Percentiles rank a stretch among this genome's conserved stretches.
Conservation (phyloP, 2,888 invertebrate species). For the Podabrus alpinus region DNA sequence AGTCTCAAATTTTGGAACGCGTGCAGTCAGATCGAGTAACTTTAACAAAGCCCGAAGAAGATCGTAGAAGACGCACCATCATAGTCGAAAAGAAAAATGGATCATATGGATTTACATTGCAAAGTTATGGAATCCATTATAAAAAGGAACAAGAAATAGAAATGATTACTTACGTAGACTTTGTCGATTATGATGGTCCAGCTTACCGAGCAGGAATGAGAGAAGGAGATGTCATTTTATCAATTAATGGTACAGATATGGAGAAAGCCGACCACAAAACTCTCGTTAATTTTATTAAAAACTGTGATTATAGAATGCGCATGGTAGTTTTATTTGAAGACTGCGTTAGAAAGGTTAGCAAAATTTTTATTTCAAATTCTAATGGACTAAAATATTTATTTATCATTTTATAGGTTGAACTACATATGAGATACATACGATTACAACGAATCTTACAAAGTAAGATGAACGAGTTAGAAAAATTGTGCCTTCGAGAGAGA, state of each 20-base stretch:
- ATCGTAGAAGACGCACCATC: constrained; percentile 86
- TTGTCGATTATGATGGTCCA: constrained; percentile 90
- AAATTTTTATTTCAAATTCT: constrained; percentile 25
- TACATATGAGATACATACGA: constrained; percentile 91
- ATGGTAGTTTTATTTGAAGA: constrained; percentile 97
- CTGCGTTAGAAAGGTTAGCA: constrained; percentile 83
- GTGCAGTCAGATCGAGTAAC: constrained; percentile 75
- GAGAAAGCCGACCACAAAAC: constrained; percentile 93
- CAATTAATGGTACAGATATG: constrained; percentile 95
- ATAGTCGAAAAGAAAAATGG: constrained; percentile 89
- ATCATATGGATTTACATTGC: constrained; percentile 93
- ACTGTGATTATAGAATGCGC: constrained; percentile 87
- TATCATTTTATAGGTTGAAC: constrained; percentile 66
- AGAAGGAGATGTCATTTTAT: constrained; percentile 94
- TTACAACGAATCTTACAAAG: constrained; percentile 82
- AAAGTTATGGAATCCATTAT: constrained; percentile 97
- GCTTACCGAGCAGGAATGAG: constrained; percentile 93
- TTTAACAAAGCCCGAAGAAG: constrained; percentile 77
- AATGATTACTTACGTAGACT: constrained; percentile 96
- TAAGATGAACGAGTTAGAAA: constrained; percentile 83
- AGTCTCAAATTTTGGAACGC: constrained; percentile 71
- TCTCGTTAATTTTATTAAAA: constrained; percentile 89
- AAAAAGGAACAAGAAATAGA: constrained; percentile 93
- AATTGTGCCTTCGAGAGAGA: constrained; percentile 78
- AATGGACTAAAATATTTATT: not conserved